These are phyloP conservation scores for Zoroaster sp. DNA, from an alignment of 53 echinoderm and acorn worm species.

Conservation along the genomic window DNA sequence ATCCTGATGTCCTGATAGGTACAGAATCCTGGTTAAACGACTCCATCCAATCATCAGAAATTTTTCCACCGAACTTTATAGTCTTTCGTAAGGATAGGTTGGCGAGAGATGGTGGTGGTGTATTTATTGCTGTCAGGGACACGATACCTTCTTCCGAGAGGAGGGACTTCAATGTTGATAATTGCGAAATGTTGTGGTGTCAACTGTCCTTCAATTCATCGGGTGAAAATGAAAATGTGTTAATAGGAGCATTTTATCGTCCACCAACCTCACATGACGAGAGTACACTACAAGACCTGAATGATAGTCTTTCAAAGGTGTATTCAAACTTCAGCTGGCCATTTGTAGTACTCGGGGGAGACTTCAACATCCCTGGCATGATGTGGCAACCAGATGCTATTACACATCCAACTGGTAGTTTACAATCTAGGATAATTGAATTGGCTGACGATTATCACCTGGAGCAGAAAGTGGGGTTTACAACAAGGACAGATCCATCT, in stretches of 20 bases:
- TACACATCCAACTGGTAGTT: not conserved
- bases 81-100: not conserved
- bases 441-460: conserved; percentile 37
- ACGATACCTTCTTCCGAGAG: not conserved
- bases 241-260: conserved; percentile 26
- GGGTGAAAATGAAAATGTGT: not conserved
- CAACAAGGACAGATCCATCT: conserved; percentile 32
- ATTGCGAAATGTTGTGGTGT: conserved; percentile 46
- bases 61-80: not conserved
- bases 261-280: not conserved
- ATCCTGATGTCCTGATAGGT: not conserved
- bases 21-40: not conserved
- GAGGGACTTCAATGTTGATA: not conserved
- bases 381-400: conserved; percentile 9
- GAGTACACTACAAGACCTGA: not conserved
- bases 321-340: not conserved
- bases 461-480: conserved; percentile 29
- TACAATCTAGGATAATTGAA: conserved; percentile 19
- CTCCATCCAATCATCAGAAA: not conserved
- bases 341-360: conserved; percentile 43
- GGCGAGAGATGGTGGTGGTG: not conserved
- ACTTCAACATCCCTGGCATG: conserved; percentile 54
- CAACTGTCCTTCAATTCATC: conserved; percentile 19
- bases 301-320: not conserved
- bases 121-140: conserved; percentile 1